phyloP scores from a whole-genome alignment of 2,113 vertebrate genomes.

The Vidua macroura region DNA sequence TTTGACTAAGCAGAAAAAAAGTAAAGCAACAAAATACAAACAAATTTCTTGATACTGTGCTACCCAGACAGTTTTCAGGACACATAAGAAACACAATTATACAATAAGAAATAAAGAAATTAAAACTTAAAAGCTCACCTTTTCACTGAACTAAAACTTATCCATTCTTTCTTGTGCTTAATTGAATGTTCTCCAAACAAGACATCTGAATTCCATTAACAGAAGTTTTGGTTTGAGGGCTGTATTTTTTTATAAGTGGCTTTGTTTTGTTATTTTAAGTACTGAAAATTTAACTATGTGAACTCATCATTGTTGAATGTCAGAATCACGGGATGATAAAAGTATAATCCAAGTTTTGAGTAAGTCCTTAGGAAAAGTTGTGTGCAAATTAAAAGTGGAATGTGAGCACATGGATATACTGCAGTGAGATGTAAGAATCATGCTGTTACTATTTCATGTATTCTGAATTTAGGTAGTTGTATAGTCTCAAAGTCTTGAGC shows the following conservation, averaged over 20 bases:
- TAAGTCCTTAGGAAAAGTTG: neutral
- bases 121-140: neutral
- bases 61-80: neutral
- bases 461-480: neutral
- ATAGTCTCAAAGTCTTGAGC: neutral
- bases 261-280: constrained; percentile 44
- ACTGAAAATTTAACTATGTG: constrained; percentile 10
- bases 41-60: neutral
- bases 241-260: neutral
- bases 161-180: neutral
- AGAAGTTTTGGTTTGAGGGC: neutral
- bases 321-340: neutral
- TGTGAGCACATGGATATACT: neutral
- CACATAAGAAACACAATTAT: neutral
- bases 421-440: neutral
- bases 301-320: neutral
- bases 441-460: neutral
- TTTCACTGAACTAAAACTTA: neutral
- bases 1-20: neutral
- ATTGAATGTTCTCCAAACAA: neutral
- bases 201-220: constrained; percentile 47
- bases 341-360: neutral
- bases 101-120: neutral
- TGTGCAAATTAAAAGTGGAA: neutral
- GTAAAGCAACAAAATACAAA: neutral